phyloP scores from a whole-genome alignment of 2,888 invertebrate genomes.

The Hirtodrosophila trivittata region DNA sequence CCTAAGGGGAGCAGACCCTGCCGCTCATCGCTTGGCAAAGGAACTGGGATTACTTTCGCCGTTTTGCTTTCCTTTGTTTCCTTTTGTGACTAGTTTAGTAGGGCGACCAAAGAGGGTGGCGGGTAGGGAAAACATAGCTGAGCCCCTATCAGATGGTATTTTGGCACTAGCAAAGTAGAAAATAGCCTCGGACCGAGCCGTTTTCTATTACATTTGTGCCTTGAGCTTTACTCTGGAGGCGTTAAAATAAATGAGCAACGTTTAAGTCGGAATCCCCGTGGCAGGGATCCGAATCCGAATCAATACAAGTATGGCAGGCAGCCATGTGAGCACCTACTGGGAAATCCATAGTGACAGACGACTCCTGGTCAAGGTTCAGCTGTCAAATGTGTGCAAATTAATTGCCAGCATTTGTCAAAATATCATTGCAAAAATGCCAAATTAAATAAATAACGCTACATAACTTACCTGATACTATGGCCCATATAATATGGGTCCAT shows the following conservation, averaged over 20 bases:
- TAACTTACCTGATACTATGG: constrained; percentile 24
- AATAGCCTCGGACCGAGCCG: neutral
- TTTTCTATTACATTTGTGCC: constrained; percentile 31
- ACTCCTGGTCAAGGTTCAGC: constrained; percentile 21
- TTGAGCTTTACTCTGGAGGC: constrained; percentile 9
- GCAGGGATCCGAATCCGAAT: constrained; percentile 26
- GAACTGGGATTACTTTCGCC: constrained; percentile 10
- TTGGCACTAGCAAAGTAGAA: neutral
- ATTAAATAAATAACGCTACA: constrained; percentile 42
- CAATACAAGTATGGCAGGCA: constrained; percentile 15
- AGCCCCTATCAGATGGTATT: constrained; percentile 13
- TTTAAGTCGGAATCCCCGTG: constrained; percentile 44
- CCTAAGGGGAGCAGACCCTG: constrained; percentile 2
- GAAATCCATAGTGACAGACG: constrained; percentile 27
- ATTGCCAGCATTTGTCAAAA: constrained; percentile 49
- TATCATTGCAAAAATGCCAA: constrained; percentile 43
- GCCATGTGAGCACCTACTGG: constrained; percentile 5
- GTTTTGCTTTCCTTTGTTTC: constrained; percentile 16
- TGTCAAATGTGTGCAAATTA: constrained; percentile 29
- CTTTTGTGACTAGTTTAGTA: constrained; percentile 5
- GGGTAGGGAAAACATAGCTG: neutral
- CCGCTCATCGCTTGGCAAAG: too few species aligned
- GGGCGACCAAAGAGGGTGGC: neutral
- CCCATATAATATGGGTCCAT: constrained; percentile 1
- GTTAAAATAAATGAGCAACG: constrained; percentile 46